phyloP scores from a whole-genome alignment of 2,113 vertebrate genomes.

The Bubo bubo region DNA sequence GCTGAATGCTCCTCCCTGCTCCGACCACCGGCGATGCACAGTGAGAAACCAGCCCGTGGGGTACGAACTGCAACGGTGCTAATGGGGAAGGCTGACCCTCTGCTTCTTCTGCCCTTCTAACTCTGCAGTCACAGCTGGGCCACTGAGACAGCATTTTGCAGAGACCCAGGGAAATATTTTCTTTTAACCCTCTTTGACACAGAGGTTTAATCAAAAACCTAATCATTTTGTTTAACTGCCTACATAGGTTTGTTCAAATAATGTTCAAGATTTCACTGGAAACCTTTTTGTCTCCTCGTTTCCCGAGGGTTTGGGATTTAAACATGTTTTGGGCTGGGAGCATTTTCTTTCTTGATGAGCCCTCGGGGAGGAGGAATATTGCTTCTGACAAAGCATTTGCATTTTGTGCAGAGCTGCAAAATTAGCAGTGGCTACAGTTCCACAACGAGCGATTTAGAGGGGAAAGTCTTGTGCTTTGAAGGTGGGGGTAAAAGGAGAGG shows the following conservation, averaged over 20 bases:
- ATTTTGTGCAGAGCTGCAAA: slow-evolving; percentile 30
- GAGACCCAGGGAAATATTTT: not conserved
- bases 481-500: not conserved
- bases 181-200: not conserved
- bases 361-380: not conserved
- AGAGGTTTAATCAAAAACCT: not conserved
- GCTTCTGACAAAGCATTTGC: slow-evolving; percentile 49
- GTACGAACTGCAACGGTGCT: rapidly evolving
- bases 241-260: not conserved
- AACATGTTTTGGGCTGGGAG: not conserved
- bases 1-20: not conserved
- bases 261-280: not conserved
- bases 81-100: not conserved
- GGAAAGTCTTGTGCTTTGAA: not conserved
- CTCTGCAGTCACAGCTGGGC: not conserved
- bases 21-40: rapidly evolving
- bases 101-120: not conserved
- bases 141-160: not conserved
- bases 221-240: not conserved
- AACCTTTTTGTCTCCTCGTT: rapidly evolving
- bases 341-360: not conserved
- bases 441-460: not conserved
- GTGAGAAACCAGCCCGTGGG: rapidly evolving
- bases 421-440: not conserved
- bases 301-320: not conserved